phyloP scores from a whole-genome alignment of 2,797 vertebrate species.

The Sebastes miniatus region DNA sequence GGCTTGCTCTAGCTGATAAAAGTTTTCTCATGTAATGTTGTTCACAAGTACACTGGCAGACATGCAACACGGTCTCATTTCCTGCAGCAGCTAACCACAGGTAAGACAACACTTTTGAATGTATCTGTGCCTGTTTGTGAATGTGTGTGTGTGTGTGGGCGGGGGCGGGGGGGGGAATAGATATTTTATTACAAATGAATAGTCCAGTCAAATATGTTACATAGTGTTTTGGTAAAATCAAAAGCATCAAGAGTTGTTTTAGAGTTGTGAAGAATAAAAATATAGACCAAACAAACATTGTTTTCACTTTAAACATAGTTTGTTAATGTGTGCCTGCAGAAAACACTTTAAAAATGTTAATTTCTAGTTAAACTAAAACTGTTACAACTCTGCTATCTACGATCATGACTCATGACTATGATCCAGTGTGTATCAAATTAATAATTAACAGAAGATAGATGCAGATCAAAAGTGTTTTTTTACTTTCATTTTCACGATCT shows the following conservation, averaged over 20 bases:
- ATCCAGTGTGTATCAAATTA: neutral
- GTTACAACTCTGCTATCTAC: neutral
- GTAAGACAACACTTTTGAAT: neutral
- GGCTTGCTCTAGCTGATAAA: neutral
- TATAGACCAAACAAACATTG: neutral
- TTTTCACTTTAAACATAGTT: neutral
- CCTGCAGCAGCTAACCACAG: neutral
- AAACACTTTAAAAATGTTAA: neutral
- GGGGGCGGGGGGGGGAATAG: fast-evolving
- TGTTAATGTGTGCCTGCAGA: neutral
- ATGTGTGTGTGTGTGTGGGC: neutral
- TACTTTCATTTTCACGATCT: neutral
- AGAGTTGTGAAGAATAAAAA: neutral
- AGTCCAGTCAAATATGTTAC: neutral
- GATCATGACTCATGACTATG: neutral
- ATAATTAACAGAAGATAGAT: neutral
- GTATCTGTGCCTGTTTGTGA: neutral
- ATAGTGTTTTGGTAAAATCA: neutral
- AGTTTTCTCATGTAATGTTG: neutral
- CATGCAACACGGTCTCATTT: neutral
- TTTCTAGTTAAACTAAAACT: neutral
- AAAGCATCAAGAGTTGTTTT: neutral
- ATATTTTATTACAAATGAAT: neutral
- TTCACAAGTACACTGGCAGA: neutral
- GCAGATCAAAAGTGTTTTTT: neutral